Percentiles rank a stretch among this genome's conserved stretches.
phyloP scores from a whole-genome alignment of 2,113 vertebrate species.

The Hemiscyllium ocellatum region DNA sequence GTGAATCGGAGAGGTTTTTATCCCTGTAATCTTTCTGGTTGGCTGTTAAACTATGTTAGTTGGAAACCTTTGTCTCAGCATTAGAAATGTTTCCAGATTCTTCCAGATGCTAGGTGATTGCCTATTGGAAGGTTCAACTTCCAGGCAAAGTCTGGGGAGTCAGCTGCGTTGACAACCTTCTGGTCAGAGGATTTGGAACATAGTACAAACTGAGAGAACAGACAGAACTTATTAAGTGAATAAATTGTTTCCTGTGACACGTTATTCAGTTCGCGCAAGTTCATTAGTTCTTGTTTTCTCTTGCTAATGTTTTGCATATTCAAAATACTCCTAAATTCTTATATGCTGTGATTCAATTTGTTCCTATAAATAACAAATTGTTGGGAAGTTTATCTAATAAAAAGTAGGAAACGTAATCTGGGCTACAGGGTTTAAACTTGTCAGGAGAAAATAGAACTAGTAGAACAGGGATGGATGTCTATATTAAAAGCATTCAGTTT shows the following conservation, averaged over 20 bases:
- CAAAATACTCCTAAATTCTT: neutral
- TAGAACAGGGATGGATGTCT: neutral
- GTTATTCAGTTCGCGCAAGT: neutral
- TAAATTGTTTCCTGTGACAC: neutral
- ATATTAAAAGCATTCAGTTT: neutral
- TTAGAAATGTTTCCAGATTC: too few relatives aligned
- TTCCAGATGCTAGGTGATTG: too few relatives aligned
- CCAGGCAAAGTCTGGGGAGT: too few relatives aligned
- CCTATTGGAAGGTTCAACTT: too few relatives aligned
- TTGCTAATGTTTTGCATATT: neutral
- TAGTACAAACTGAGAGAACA: neutral
- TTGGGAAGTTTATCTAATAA: neutral
- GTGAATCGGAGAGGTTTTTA: too few relatives aligned
- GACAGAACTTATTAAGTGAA: neutral
- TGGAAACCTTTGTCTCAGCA: too few relatives aligned
- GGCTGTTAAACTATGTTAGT: too few relatives aligned
- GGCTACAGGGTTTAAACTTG: neutral
- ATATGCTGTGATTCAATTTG: neutral
- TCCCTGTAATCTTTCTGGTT: too few relatives aligned
- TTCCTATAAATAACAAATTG: neutral
- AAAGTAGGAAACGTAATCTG: neutral
- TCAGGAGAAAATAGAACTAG: neutral
- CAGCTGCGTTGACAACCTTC: too few relatives aligned
- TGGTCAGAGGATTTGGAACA: too few relatives aligned
- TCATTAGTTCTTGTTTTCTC: neutral